Conservation (phyloP, 2,888 invertebrate genomes). For the Horisme vitalbata region DNA sequence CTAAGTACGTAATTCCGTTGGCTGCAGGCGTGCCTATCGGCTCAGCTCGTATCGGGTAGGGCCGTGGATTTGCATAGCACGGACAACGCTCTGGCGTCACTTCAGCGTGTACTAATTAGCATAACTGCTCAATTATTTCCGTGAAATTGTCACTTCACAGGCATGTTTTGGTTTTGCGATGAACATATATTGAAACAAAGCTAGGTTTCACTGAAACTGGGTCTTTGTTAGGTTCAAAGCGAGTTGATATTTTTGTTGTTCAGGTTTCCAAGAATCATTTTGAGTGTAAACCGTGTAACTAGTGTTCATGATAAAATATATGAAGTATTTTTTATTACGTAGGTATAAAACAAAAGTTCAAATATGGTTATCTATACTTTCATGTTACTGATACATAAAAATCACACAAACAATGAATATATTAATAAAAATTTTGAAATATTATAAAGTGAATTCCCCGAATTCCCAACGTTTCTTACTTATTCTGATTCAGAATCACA, state of each 20-base stretch:
- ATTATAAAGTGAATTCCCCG: background rate
- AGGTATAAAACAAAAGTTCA: too few relatives aligned
- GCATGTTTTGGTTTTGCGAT: conserved; percentile 70
- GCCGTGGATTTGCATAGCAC: conserved; percentile 67
- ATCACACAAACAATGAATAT: too few relatives aligned
- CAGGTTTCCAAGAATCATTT: too few relatives aligned
- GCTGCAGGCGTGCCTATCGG: conserved; percentile 21
- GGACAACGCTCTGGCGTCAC: conserved; percentile 74
- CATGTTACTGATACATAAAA: too few relatives aligned
- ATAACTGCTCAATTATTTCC: conserved; percentile 80
- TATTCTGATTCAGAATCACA: conserved; percentile 2
- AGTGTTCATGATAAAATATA: too few relatives aligned
- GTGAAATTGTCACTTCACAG: conserved; percentile 73
- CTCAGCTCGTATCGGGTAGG: conserved; percentile 28
- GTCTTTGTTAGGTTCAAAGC: too few relatives aligned
- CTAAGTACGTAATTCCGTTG: conserved; percentile 11
- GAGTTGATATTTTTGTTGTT: too few relatives aligned
- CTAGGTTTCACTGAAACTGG: too few relatives aligned
- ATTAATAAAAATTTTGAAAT: background rate
- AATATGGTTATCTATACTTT: too few relatives aligned
- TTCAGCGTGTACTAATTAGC: conserved; percentile 75
- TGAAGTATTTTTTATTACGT: too few relatives aligned
- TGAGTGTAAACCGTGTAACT: too few relatives aligned
- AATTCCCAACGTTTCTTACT: conserved; percentile 12
- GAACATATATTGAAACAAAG: too few relatives aligned